These are phyloP conservation scores for Beris chalybata DNA, from an alignment of 2,888 invertebrate genomes.

Conservation along the genomic window DNA sequence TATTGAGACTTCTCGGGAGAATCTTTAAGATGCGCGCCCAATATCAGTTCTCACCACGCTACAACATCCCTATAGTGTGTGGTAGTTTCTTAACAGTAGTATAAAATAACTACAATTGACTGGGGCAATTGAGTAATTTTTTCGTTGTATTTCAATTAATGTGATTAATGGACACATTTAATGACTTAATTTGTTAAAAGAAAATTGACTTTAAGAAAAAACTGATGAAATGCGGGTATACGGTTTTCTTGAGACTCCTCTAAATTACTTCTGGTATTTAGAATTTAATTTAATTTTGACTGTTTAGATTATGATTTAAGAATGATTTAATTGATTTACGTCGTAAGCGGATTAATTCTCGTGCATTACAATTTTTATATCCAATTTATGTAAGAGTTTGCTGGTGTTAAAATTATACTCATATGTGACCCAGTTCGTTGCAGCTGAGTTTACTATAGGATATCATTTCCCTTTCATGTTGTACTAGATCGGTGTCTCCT, in stretches of 20 bases:
- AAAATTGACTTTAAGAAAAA: constrained; percentile 11
- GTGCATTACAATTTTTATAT: too few species aligned
- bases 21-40: constrained; percentile 2
- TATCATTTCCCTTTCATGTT: too few species aligned
- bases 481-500: too few species aligned
- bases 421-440: too few species aligned
- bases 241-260: too few species aligned
- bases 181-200: constrained; percentile 28
- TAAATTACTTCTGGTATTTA: constrained; percentile 16
- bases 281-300: constrained; percentile 22
- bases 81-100: not conserved
- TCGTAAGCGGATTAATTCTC: too few species aligned
- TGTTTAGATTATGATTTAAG: not conserved
- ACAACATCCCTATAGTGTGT: not conserved
- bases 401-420: too few species aligned
- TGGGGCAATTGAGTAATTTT: not conserved
- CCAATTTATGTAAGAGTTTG: too few species aligned
- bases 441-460: too few species aligned
- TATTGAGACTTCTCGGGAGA: not conserved
- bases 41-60: not conserved
- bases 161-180: constrained; percentile 27
- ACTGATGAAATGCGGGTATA: not conserved
- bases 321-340: too few species aligned
- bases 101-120: not conserved
- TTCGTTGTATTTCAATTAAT: constrained; percentile 10